These are phyloP conservation scores for Linurgus olivaceus DNA, from an alignment of 2,797 vertebrate genomes.

Conservation along the genomic window DNA sequence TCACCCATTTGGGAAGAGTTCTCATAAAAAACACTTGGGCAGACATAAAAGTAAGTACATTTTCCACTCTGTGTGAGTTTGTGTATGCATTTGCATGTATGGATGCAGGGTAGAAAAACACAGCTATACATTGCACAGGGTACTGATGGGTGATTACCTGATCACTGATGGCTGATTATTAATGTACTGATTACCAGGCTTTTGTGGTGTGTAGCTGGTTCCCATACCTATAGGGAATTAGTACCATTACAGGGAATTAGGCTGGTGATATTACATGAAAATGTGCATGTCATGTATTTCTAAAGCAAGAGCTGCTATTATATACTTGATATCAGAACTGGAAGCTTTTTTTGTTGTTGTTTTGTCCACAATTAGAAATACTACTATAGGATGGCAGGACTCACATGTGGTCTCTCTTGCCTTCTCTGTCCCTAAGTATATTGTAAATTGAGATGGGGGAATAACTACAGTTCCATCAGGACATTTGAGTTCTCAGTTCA, in stretches of 20 bases:
- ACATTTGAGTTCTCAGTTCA: slow-evolving; percentile 39
- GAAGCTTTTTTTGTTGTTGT: background rate
- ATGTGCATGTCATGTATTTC: fast-evolving
- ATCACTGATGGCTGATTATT: background rate
- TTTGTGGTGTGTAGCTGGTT: background rate
- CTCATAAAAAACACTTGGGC: background rate
- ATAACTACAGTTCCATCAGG: background rate
- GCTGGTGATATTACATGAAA: background rate
- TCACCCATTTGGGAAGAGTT: fast-evolving
- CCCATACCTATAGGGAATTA: background rate
- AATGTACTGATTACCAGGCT: background rate
- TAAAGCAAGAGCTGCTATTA: background rate
- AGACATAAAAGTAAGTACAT: background rate
- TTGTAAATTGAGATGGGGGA: background rate
- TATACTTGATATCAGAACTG: background rate
- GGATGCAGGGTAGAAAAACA: background rate
- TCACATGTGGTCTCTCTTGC: fast-evolving
- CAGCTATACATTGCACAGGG: background rate
- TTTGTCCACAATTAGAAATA: background rate
- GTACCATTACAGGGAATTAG: background rate
- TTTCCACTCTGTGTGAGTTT: background rate
- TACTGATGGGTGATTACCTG: background rate
- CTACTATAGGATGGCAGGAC: background rate
- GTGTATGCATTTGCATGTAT: background rate
- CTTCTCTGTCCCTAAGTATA: background rate